These are phyloP conservation scores for Pipa parva DNA, from an alignment of 2,113 vertebrate genomes.

Conservation along the genomic window DNA sequence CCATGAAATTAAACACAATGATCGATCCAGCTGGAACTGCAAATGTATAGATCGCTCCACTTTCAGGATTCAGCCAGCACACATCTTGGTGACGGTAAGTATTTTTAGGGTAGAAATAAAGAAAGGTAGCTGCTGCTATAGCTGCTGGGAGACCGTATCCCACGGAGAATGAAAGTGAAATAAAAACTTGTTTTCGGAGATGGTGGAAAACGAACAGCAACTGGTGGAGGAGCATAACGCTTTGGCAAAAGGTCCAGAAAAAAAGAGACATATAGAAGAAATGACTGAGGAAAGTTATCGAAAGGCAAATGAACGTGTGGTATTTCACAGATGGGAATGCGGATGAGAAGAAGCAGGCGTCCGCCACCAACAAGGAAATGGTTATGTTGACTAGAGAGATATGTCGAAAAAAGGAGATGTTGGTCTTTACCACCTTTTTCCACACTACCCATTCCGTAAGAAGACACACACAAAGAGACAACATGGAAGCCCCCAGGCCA, in stretches of 20 bases:
- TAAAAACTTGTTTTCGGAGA: slow-evolving; percentile 71
- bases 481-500: slow-evolving; percentile 69
- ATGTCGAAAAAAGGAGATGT: slow-evolving; percentile 77
- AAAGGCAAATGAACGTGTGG: slow-evolving; percentile 49
- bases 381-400: slow-evolving; percentile 79
- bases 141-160: slow-evolving; percentile 79
- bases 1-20: slow-evolving; percentile 71
- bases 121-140: slow-evolving; percentile 67
- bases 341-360: slow-evolving; percentile 69
- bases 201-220: slow-evolving; percentile 76
- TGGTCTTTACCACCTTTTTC: slow-evolving; percentile 78
- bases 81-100: slow-evolving; percentile 51
- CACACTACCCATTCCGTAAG: slow-evolving; percentile 75
- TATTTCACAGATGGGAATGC: slow-evolving; percentile 13
- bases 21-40: slow-evolving; percentile 73
- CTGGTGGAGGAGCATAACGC: slow-evolving; percentile 81
- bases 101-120: slow-evolving; percentile 48
- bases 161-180: slow-evolving; percentile 62
- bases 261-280: slow-evolving; percentile 84
- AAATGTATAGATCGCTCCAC: slow-evolving; percentile 73
- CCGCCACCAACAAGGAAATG: slow-evolving; percentile 69
- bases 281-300: slow-evolving; percentile 71
- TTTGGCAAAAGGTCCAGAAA: slow-evolving; percentile 90
- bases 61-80: slow-evolving; percentile 78
- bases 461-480: slow-evolving; percentile 70